phyloP scores from a whole-genome alignment of 1,140 invertebrate genomes.

The Medauroidea extradentata region DNA sequence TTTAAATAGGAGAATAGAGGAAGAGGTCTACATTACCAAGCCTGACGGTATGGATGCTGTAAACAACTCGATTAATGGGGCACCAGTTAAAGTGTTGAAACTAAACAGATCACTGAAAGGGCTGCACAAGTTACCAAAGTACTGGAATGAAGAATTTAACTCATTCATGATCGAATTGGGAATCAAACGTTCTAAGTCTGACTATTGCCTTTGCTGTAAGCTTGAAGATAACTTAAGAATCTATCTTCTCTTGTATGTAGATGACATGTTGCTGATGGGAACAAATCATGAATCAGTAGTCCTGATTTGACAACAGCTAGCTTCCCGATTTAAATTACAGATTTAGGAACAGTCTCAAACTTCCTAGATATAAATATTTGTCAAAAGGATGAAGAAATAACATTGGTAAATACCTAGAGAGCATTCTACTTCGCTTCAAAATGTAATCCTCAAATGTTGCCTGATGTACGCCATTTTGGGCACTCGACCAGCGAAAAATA shows the following conservation, averaged over 20 bases:
- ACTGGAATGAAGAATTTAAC: conserved; percentile 16
- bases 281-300: not conserved
- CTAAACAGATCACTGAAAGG: conserved; percentile 12
- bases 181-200: conserved; percentile 3
- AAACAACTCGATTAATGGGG: not conserved
- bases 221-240: not conserved
- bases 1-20: no score
- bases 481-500: no score
- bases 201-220: conserved; percentile 10
- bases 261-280: conserved; percentile 14
- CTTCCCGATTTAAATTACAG: conserved; percentile 9
- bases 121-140: conserved; percentile 9
- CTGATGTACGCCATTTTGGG: no score
- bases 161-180: conserved; percentile 8
- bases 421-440: no score
- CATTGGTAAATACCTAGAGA: no score
- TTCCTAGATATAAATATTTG: conserved; percentile 15
- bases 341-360: conserved; percentile 13
- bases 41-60: no score
- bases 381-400: conserved; percentile 10
- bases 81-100: conserved; percentile 4
- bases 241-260: conserved; percentile 16
- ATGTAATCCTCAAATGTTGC: no score
- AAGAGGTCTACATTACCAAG: no score
- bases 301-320: conserved; percentile 1